These are phyloP conservation scores for Artemisiospiza belli DNA, from an alignment of 2,113 vertebrate genomes.

Conservation along the genomic window DNA sequence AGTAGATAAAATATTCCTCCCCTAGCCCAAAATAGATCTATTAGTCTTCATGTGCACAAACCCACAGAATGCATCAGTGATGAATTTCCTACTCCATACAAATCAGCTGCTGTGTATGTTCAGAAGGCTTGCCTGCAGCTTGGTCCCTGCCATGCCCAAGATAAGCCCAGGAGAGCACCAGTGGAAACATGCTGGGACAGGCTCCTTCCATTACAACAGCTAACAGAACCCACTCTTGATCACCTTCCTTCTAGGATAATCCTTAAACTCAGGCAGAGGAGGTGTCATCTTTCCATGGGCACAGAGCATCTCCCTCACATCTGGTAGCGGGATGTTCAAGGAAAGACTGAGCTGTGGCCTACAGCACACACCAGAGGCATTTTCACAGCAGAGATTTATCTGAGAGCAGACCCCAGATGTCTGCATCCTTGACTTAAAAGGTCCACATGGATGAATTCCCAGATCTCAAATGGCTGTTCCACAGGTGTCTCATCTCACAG, in stretches of 20 bases:
- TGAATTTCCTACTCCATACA: not conserved
- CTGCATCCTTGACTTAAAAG: not conserved
- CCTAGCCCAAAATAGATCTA: not conserved
- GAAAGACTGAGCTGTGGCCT: not conserved
- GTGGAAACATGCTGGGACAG: not conserved
- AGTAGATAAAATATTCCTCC: not conserved
- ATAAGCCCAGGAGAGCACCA: not conserved
- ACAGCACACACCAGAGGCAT: not conserved
- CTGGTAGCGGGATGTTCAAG: not conserved
- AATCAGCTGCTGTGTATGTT: not conserved
- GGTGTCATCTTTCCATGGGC: not conserved
- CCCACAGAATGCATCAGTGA: not conserved
- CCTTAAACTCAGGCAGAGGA: not conserved
- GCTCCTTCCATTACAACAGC: not conserved
- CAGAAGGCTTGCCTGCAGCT: not conserved
- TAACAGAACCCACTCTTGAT: not conserved
- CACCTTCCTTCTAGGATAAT: not conserved
- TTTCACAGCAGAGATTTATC: slow-evolving; percentile 22
- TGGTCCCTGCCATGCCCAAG: not conserved
- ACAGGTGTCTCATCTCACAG: slow-evolving; percentile 20
- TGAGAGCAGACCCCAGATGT: slow-evolving; percentile 8
- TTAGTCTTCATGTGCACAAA: not conserved
- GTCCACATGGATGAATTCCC: slow-evolving; percentile 23
- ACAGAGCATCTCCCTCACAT: not conserved
- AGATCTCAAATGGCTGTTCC: not conserved